Percentiles rank a stretch among this genome's conserved stretches.
These are phyloP conservation scores for Lacerta viridis DNA, from an alignment of 2,797 vertebrate genomes.

Conservation along the genomic window DNA sequence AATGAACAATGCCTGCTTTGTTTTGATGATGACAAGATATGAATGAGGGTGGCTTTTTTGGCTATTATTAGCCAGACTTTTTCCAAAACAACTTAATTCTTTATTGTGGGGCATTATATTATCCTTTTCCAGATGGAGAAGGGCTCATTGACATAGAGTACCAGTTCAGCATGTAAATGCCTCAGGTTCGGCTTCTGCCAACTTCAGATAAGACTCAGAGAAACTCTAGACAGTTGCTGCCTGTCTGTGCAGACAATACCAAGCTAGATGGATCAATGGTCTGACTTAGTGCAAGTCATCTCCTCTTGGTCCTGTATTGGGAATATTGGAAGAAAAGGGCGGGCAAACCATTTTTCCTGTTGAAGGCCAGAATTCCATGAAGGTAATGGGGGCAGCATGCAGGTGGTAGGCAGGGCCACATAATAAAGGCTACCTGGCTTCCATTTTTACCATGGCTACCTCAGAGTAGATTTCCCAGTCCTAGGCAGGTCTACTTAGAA, in stretches of 20 bases:
- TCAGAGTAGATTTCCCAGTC: no score
- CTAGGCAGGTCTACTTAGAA: no score
- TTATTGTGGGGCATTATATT: neutral
- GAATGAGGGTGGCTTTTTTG: neutral
- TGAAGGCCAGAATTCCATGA: no score
- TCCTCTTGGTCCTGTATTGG: neutral
- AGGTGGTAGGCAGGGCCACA: no score
- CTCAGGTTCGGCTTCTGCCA: neutral
- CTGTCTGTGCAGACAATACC: neutral
- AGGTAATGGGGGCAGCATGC: no score
- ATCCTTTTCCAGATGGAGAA: neutral
- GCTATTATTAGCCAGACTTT: neutral
- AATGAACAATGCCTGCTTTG: neutral
- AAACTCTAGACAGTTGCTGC: no score
- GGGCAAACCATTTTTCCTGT: no score
- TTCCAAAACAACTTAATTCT: neutral
- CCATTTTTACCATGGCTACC: no score
- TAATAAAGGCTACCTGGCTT: no score
- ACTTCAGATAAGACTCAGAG: neutral
- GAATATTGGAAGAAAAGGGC: neutral
- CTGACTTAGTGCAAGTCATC: neutral
- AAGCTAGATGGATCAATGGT: neutral
- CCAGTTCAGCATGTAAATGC: neutral
- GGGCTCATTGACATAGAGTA: neutral
- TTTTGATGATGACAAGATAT: conserved; percentile 7